Evolutionary conservation across 2,113 vertebrate genomes (phyloP).

Genomic region (Saccopteryx bilineata): DNA sequence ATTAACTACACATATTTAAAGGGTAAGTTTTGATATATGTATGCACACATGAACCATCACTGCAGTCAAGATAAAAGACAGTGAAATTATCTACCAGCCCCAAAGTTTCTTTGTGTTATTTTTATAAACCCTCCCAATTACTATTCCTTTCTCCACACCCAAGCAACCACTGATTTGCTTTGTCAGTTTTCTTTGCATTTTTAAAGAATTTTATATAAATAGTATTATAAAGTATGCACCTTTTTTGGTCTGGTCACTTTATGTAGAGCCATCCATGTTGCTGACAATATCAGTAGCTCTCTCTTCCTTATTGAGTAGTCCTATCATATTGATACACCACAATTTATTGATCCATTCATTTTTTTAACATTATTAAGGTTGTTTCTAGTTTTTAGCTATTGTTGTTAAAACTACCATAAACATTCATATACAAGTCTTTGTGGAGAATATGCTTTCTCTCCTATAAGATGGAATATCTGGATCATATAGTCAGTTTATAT

Average conservation of each 20-base stretch:
- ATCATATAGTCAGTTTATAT: neutral
- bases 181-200: neutral
- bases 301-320: neutral
- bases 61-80: neutral
- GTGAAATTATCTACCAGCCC: neutral
- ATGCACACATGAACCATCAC: neutral
- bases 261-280: no score
- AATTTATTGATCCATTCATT: conserved; percentile 3
- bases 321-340: neutral
- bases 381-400: conserved; percentile 4
- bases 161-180: neutral
- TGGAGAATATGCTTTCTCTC: neutral
- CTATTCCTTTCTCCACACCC: neutral
- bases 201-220: conserved; percentile 39
- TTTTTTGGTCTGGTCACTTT: neutral
- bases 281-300: neutral
- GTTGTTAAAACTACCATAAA: neutral
- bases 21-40: neutral
- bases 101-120: neutral
- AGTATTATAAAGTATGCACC: neutral
- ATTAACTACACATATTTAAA: conserved; percentile 31
- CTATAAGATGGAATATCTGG: neutral
- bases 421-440: neutral
- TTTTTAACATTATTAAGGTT: neutral
- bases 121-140: neutral